A percentile compares a stretch with the other conserved stretches of the same genome.
These are phyloP conservation scores for Tachuris rubrigastra DNA, from an alignment of 2,113 vertebrate species.

Conservation along the genomic window DNA sequence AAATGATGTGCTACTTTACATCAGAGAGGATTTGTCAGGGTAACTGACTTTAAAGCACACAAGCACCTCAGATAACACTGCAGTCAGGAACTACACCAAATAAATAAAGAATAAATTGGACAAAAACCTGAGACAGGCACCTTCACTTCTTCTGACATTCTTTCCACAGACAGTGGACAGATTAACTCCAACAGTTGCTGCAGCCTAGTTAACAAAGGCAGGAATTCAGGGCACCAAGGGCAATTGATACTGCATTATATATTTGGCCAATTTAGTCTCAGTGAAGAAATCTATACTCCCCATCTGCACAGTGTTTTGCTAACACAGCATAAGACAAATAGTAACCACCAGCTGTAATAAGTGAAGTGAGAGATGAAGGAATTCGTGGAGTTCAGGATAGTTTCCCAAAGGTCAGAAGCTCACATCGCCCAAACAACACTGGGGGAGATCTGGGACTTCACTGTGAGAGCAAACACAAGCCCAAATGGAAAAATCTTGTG, in stretches of 20 bases:
- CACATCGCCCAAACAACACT: conserved; percentile 6
- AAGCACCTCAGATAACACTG: not conserved
- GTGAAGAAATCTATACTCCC: conserved; percentile 62
- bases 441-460: conserved; percentile 8
- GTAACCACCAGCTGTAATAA: conserved; percentile 50
- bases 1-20: not conserved
- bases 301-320: conserved; percentile 48
- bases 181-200: conserved; percentile 7
- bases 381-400: conserved; percentile 39
- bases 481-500: conserved; percentile 25
- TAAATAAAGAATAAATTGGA: conserved; percentile 29
- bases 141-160: not conserved
- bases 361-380: conserved; percentile 52
- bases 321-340: conserved; percentile 59
- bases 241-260: conserved; percentile 59
- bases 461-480: conserved; percentile 28
- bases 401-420: conserved; percentile 57
- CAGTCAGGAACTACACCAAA: not conserved
- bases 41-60: not conserved
- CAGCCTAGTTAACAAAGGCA: conserved; percentile 44
- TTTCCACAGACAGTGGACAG: not conserved
- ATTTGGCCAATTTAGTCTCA: conserved; percentile 62
- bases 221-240: conserved; percentile 39
- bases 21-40: not conserved
- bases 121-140: conserved; percentile 12